Percentiles rank a stretch among this genome's conserved stretches.
phyloP scores from a whole-genome alignment of 2,797 vertebrate species.

The Lacerta viridis region DNA sequence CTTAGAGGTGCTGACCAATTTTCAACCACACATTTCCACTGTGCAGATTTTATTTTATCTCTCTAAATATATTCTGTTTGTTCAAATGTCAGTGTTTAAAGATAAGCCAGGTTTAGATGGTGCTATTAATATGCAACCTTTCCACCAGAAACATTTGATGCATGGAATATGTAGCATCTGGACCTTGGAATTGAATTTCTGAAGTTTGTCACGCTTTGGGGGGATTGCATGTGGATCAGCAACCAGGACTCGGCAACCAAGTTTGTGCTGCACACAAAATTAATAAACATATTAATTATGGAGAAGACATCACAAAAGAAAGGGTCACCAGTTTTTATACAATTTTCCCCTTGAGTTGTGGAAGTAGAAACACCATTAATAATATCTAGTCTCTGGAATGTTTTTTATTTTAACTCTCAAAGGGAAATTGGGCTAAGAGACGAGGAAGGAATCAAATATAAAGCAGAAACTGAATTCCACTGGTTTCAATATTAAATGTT shows the following conservation, averaged over 20 bases:
- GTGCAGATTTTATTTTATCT: not conserved
- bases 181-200: slow-evolving; percentile 67
- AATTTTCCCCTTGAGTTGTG: slow-evolving; percentile 56
- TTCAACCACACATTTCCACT: not conserved
- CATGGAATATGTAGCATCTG: slow-evolving; percentile 53
- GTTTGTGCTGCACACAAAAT: slow-evolving; percentile 59
- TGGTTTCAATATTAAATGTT: not conserved
- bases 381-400: not conserved
- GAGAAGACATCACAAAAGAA: slow-evolving; percentile 59
- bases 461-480: not conserved
- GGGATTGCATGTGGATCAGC: slow-evolving; percentile 59
- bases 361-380: slow-evolving; percentile 33
- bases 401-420: not conserved
- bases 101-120: slow-evolving; percentile 36
- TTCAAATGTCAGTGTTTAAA: slow-evolving; percentile 10
- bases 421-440: not conserved
- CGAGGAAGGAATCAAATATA: not conserved
- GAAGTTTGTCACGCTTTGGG: slow-evolving; percentile 59
- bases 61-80: slow-evolving; percentile 8
- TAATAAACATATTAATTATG: slow-evolving; percentile 73
- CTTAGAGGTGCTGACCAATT: not conserved
- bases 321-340: slow-evolving; percentile 54
- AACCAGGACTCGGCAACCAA: slow-evolving; percentile 50
- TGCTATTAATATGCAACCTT: slow-evolving; percentile 60
- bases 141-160: slow-evolving; percentile 53